A percentile compares a stretch with the other conserved stretches of the same genome.
Conservation (phyloP, 2,113 vertebrate species). For the Misgurnus mizolepis region DNA sequence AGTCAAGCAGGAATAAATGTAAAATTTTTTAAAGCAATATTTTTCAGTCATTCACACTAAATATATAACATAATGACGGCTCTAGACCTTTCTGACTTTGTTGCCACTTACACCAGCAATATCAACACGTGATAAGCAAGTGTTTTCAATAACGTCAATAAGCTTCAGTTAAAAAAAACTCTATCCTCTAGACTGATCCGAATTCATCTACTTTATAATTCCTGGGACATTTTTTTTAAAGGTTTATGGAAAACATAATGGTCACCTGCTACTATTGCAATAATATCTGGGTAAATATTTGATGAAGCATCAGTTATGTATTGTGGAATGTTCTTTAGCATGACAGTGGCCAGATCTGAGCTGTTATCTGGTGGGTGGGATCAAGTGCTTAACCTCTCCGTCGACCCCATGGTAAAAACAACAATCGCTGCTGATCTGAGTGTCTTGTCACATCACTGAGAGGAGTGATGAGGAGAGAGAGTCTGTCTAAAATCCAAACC, state of each 20-base stretch:
- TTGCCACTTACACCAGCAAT: neutral
- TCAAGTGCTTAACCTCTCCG: slow-evolving; percentile 77
- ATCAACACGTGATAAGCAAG: slow-evolving; percentile 26
- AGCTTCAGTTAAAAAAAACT: neutral
- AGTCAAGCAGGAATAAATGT: too few relatives aligned
- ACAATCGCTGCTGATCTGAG: slow-evolving; percentile 71
- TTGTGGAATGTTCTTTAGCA: slow-evolving; percentile 65
- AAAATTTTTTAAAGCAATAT: too few relatives aligned
- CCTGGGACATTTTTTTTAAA: neutral
- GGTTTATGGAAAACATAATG: neutral
- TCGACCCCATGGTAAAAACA: slow-evolving; percentile 71
- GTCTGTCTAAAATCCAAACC: slow-evolving; percentile 58
- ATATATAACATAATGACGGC: neutral
- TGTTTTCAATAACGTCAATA: neutral
- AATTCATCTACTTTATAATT: neutral
- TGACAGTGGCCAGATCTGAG: slow-evolving; percentile 67
- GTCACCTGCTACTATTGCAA: slow-evolving; percentile 59
- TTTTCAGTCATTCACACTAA: neutral
- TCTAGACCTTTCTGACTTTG: neutral
- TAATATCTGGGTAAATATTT: slow-evolving; percentile 54
- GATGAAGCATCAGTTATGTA: slow-evolving; percentile 58
- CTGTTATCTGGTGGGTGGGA: slow-evolving; percentile 71
- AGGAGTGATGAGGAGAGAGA: slow-evolving; percentile 17
- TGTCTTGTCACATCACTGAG: slow-evolving; percentile 61
- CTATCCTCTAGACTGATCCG: neutral